phyloP scores from a whole-genome alignment of 2,888 invertebrate genomes.

The Fabriciana adippe region DNA sequence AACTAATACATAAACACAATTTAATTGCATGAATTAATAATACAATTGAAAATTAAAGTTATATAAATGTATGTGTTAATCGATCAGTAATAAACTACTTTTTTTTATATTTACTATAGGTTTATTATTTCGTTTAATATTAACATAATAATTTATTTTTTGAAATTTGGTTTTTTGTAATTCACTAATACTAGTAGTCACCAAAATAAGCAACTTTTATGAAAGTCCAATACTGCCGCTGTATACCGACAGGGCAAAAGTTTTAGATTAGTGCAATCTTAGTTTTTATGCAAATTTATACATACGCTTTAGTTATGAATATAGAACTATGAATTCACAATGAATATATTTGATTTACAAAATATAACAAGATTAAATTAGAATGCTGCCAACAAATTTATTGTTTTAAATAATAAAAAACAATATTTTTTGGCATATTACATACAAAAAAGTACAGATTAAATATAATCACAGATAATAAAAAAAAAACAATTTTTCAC shows the following conservation, averaged over 20 bases:
- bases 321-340: not conserved
- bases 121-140: too few species aligned
- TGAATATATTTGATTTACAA: not conserved
- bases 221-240: not conserved
- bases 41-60: too few species aligned
- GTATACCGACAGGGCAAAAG: not conserved
- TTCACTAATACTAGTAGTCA: too few species aligned
- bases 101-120: too few species aligned
- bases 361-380: not conserved
- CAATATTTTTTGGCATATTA: not conserved
- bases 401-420: not conserved
- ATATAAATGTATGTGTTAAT: too few species aligned
- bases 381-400: too few species aligned
- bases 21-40: too few species aligned
- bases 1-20: too few species aligned
- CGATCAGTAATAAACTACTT: too few species aligned
- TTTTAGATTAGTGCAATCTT: constrained; percentile 12
- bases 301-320: constrained; percentile 11
- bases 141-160: too few species aligned
- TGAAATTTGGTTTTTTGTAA: too few species aligned
- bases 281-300: constrained; percentile 22
- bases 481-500: constrained; percentile 37
- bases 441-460: not conserved
- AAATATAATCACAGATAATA: not conserved
- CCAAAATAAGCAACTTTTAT: not conserved